phyloP scores from a whole-genome alignment of 2,888 invertebrate species.

The Limnephilus lunatus region DNA sequence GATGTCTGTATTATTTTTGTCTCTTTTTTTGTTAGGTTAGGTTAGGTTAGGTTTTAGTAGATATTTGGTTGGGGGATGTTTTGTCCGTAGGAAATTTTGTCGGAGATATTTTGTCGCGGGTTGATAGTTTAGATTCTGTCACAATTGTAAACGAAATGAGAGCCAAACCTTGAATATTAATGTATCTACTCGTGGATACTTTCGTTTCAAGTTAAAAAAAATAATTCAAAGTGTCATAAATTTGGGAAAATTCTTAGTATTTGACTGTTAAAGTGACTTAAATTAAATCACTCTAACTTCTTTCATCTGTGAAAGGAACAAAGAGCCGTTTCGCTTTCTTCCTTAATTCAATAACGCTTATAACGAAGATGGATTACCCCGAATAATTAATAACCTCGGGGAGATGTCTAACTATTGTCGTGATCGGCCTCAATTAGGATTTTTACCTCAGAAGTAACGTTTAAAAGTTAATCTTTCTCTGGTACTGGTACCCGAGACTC shows the following conservation, averaged over 20 bases:
- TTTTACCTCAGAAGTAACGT: conserved; percentile 37
- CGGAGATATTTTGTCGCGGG: no score
- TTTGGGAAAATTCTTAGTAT: not conserved
- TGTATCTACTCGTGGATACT: not conserved
- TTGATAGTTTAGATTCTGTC: not conserved
- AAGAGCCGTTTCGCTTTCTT: conserved; percentile 33
- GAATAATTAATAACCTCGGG: conserved; percentile 34
- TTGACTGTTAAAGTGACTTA: not conserved
- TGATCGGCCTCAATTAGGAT: conserved; percentile 45
- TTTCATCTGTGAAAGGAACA: not conserved
- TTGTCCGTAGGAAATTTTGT: no score
- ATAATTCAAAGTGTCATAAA: not conserved
- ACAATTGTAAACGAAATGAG: not conserved
- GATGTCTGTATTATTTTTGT: no score
- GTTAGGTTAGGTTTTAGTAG: no score
- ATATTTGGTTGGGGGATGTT: no score
- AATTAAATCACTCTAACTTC: not conserved
- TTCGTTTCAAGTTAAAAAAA: not conserved
- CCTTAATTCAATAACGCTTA: conserved; percentile 30
- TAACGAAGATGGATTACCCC: conserved; percentile 43
- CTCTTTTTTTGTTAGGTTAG: no score
- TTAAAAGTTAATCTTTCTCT: conserved; percentile 19
- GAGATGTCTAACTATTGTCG: conserved; percentile 22
- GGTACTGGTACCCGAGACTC: conserved; percentile 1
- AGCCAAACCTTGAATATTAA: not conserved